Evolutionary conservation across 2,888 invertebrate species (phyloP), one percentile per base, ranked within the genome.

Genomic region (Hirudinaria manillensis): DNA sequence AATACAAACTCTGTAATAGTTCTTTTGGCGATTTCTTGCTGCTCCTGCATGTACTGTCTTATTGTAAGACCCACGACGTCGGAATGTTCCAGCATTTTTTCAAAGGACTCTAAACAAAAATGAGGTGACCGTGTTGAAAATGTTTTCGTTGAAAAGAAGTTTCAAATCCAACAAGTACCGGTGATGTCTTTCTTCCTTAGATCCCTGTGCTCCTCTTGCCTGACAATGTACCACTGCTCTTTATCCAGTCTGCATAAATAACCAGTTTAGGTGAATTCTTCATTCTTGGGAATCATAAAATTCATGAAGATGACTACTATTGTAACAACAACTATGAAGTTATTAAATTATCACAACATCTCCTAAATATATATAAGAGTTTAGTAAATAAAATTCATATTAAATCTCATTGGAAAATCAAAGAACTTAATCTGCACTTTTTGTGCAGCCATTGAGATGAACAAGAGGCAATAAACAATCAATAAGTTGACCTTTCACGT

Each of bases 171-270:
- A 55, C 16, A 27, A 76, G 27, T 78, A 85, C 85, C 79, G 32
- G 84, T 80, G 24, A 84, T 81, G 27, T 85, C 85, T 76, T 82
- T 80, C 74, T 81, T 83, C 65, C 84, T 77, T 24, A 85, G 78
- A 66, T 82, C 82, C 51, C 81, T 81, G 3, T 81, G 70, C 75
- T 85, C 84, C 75, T 85, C 84, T 79, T 82, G 82, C 70, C 81
- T 77, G 10, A 84, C 83, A 16, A 80, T 80, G 78, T 83, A 83
- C 80, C 81, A 81, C 73, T 83, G 80, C 75, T 84, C 82, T 67
- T 80, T 80, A 67, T 81, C 81, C 72, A 83, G 82, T 78, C 84
- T 83, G 78, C n/a, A 78, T 78, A 36, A 77, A 27, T 45, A 3
- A 45, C 16, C 4, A 45, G 16, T 45, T 68, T 71, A 76, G 55